A percentile compares a stretch with the other conserved stretches of the same genome.
phyloP scores from a whole-genome alignment of 2,888 invertebrate genomes.

The Drosophila meridiana region DNA sequence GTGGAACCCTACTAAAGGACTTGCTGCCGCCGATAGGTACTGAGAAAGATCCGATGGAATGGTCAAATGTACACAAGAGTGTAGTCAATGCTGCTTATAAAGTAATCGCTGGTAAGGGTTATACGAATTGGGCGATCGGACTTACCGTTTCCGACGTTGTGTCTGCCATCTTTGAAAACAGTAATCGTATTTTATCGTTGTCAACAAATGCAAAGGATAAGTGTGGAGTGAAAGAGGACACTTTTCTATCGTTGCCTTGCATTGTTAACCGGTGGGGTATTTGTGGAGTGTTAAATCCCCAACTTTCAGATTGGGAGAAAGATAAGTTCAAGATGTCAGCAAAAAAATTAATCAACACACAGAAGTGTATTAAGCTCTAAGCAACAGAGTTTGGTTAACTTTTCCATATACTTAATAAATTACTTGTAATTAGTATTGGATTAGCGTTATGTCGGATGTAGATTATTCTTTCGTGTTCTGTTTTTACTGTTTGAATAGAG shows the following conservation, averaged over 20 bases:
- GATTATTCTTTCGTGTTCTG: not conserved
- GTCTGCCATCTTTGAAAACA: slow-evolving; percentile 6
- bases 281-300: slow-evolving; percentile 1
- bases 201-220: slow-evolving; percentile 1
- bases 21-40: slow-evolving; percentile 2
- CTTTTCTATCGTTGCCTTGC: slow-evolving; percentile 89
- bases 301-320: slow-evolving; percentile 9
- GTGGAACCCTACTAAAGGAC: not conserved
- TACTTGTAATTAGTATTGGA: not conserved
- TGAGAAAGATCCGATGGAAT: slow-evolving; percentile 1
- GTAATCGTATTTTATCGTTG: slow-evolving; percentile 4
- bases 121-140: slow-evolving; percentile 3
- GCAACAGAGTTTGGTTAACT: not conserved
- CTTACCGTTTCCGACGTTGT: slow-evolving; percentile 3
- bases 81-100: not conserved
- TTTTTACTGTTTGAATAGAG: not conserved
- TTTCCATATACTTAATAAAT: not conserved
- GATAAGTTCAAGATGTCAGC: slow-evolving; percentile 4
- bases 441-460: not conserved
- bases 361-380: slow-evolving; percentile 7
- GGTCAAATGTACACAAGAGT: slow-evolving; percentile 1
- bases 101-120: slow-evolving; percentile 3
- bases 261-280: slow-evolving; percentile 86
- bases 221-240: slow-evolving; percentile 2
- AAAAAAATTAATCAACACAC: not conserved